Percentiles rank a stretch among this genome's conserved stretches.
Evolutionary conservation across 1,140 invertebrate genomes (phyloP).

Genomic region (Atta texana): DNA sequence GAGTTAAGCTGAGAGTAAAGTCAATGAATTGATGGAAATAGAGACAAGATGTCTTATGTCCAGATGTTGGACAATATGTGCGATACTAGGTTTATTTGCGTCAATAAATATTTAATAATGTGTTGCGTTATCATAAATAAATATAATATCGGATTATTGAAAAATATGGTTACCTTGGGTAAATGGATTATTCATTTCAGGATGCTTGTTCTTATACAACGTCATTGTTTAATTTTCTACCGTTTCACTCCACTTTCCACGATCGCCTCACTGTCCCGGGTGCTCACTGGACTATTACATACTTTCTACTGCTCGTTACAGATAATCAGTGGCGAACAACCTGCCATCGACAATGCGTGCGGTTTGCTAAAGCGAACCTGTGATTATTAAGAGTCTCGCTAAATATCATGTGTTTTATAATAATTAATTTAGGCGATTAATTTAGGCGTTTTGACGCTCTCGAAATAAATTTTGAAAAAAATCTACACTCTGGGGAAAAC

Average conservation of each 20-base stretch:
- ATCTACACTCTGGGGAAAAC: neutral
- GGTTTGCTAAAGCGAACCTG: slow-evolving; percentile 15
- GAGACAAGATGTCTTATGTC: too few species aligned
- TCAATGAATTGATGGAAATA: too few species aligned
- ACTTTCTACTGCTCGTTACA: slow-evolving; percentile 60
- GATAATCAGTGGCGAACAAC: slow-evolving; percentile 58
- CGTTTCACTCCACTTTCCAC: slow-evolving; percentile 57
- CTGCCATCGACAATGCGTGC: slow-evolving; percentile 40
- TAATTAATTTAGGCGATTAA: slow-evolving; percentile 14
- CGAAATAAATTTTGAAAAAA: neutral
- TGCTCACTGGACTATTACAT: slow-evolving; percentile 63
- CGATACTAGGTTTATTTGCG: neutral
- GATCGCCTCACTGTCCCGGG: slow-evolving; percentile 53
- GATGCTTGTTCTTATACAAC: slow-evolving; percentile 30
- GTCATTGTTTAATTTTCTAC: slow-evolving; percentile 28
- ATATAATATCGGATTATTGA: neutral
- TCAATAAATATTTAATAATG: slow-evolving; percentile 14
- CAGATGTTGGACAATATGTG: neutral
- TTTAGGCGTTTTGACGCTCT: neutral
- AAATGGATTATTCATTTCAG: slow-evolving; percentile 14
- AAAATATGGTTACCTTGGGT: neutral
- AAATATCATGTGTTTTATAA: slow-evolving; percentile 17
- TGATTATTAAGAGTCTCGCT: neutral
- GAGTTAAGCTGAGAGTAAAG: too few species aligned
- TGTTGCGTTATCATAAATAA: neutral